Conservation (phyloP, 2,113 vertebrate species). For the Steatornis caripensis region DNA sequence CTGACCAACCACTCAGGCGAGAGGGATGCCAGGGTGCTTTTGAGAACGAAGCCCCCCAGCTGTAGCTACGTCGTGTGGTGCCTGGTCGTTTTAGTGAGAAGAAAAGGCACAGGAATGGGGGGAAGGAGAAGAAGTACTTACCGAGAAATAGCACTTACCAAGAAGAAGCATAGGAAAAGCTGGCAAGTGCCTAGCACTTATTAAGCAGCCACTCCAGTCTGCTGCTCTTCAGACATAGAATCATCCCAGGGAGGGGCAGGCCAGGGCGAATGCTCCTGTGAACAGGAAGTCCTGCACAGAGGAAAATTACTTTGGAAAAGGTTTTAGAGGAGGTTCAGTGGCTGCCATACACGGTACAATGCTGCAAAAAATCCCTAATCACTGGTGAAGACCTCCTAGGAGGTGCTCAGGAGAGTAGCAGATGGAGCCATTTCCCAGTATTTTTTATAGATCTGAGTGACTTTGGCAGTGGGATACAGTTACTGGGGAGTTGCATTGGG, state of each 20-base stretch:
- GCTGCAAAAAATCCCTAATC: neutral
- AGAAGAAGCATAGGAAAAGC: neutral
- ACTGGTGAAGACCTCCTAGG: neutral
- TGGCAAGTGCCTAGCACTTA: neutral
- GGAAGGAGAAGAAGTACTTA: neutral
- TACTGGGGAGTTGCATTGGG: neutral
- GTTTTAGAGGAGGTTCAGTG: neutral
- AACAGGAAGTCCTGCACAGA: neutral
- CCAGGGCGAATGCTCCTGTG: accelerated
- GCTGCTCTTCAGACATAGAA: neutral
- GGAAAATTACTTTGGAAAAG: neutral
- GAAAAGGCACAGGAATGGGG: neutral
- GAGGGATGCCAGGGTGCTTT: neutral
- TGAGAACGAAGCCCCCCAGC: neutral
- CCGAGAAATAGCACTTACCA: no score
- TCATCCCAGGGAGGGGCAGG: neutral
- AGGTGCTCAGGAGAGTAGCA: neutral
- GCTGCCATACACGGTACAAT: neutral
- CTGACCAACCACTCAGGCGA: accelerated
- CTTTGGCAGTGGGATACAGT: neutral
- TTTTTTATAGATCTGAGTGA: neutral
- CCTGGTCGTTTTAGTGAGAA: accelerated
- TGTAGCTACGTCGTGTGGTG: accelerated
- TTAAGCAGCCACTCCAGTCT: neutral
- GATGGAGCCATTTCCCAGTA: neutral